Conservation (phyloP, 1,140 invertebrate genomes). For the Aphis gossypii region DNA sequence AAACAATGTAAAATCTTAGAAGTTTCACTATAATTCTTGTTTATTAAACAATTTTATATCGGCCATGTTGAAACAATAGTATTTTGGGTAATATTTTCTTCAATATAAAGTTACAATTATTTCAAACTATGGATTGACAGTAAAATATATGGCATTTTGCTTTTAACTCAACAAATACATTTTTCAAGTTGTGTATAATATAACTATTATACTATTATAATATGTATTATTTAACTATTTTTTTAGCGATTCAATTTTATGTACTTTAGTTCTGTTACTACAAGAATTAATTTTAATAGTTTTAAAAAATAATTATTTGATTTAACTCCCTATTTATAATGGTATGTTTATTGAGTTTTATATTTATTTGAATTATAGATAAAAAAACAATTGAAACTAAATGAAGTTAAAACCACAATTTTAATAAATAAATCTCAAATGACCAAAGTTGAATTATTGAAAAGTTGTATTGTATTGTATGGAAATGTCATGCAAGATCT, state of each 20-base stretch:
- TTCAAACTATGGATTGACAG: no score
- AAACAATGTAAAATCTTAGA: background rate
- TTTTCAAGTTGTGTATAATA: background rate
- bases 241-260: background rate
- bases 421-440: constrained; percentile 46
- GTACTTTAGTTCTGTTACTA: background rate
- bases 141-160: background rate
- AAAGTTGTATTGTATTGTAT: background rate
- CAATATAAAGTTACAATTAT: no score
- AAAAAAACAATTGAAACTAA: constrained; percentile 41
- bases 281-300: background rate
- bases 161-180: background rate
- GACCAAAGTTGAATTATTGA: background rate
- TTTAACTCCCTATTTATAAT: background rate
- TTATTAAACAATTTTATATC: background rate
- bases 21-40: background rate
- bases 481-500: constrained; percentile 37
- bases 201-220: no score
- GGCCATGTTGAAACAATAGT: background rate
- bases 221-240: background rate
- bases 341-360: background rate
- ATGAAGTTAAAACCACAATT: constrained; percentile 22
- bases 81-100: background rate
- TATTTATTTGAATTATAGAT: constrained; percentile 22
- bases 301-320: background rate